Base-by-base conservation (phyloP, 2,113 vertebrate genomes). In the Sphyrna mokarran region DNA sequence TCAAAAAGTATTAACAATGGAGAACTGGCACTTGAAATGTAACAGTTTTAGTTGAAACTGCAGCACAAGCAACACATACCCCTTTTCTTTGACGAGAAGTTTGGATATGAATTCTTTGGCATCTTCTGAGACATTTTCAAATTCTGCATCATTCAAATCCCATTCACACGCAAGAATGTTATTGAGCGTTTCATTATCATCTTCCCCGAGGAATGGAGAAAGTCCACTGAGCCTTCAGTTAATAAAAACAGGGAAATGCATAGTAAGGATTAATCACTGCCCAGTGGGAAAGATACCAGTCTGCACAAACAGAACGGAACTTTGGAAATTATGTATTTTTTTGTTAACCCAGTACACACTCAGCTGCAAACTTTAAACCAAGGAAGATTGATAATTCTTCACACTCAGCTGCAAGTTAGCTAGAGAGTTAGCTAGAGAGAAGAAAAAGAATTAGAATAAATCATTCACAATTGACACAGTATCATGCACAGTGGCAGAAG, bases 61-160 rank as follows among this genome's bases (percentile, higher is more conserved):
- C 0, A 7, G 26, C 85, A 20, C 26, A 33, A 95, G 0, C 95
- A 63, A n/a, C 29, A 68, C 22, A 91, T 98, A 99, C 99, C 98
- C 98, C 96, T 99, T 99, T 97, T 98, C 99, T 97, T 99, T 99
- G 96, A 99, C 98, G 96, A 99, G 98, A 96, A 99, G 98, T 40
- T 98, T 99, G 33, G 98, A 98, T 97, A 99, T 98, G 96, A 99
- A 99, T 96, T 99, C 99, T 97, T 98, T 99, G 96, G 98, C 99
- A 96, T 99, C 98, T 3, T 99, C 98, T 0, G 99, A 99, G 96
- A 99, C 97, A 95, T 97, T 98, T 68, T 90, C 96, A 96, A 99
- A 99, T 97, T 99, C 99, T 23, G 98, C 98, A 14, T 98, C 98
- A 95, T 99, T 99, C 95, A 99, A 98, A 97, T 98, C 98, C 98